Percentiles rank a stretch among this genome's conserved stretches.
phyloP scores from a whole-genome alignment of 2,888 invertebrate species.

The Coleophora flavipennella region DNA sequence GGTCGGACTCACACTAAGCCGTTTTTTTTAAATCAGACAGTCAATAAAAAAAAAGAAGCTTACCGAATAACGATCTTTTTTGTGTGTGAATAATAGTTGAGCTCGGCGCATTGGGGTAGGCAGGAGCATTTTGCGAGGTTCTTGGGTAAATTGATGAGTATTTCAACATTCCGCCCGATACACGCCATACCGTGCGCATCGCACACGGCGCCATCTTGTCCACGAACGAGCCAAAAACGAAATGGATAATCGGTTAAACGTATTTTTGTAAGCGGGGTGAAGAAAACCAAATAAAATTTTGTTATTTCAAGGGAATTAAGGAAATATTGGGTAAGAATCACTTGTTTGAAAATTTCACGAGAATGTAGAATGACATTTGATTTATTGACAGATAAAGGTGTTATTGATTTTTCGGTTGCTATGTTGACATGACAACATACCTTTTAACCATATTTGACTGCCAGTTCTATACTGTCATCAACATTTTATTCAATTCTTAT shows the following conservation, averaged over 20 bases:
- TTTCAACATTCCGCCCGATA: conserved; percentile 63
- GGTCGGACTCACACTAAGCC: too few species aligned
- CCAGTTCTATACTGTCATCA: too few species aligned
- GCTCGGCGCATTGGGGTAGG: conserved; percentile 61
- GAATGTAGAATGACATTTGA: not conserved
- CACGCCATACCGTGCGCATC: conserved; percentile 69
- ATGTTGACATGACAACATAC: too few species aligned
- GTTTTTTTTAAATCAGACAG: too few species aligned
- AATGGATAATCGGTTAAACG: conserved; percentile 1
- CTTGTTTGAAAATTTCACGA: not conserved
- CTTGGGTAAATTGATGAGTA: conserved; percentile 63
- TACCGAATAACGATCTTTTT: conserved; percentile 63
- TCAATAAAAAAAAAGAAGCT: conserved; percentile 18
- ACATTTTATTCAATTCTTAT: too few species aligned
- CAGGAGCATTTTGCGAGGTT: conserved; percentile 66
- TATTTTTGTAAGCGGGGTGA: not conserved
- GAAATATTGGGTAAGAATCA: not conserved
- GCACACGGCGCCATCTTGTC: conserved; percentile 61
- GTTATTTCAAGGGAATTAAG: too few species aligned
- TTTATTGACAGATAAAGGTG: not conserved
- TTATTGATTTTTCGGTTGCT: not conserved
- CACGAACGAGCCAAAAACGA: not conserved
- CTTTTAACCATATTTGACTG: too few species aligned
- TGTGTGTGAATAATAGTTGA: conserved; percentile 65
- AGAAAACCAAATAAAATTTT: not conserved